Base-by-base conservation (phyloP, 2,888 invertebrate species). In the Crioceris asparagi region DNA sequence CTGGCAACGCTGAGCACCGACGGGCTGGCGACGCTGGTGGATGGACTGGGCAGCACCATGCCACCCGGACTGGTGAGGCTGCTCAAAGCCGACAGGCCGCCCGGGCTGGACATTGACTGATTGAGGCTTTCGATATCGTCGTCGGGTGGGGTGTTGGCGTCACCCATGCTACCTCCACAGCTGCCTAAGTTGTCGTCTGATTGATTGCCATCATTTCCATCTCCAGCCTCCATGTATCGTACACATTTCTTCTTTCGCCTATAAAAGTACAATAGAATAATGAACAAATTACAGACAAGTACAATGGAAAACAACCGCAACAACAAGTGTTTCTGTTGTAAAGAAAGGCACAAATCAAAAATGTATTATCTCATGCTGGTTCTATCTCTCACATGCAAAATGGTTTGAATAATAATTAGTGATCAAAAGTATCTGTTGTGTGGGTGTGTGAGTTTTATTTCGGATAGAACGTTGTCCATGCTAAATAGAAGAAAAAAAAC, bases 241-340 rank as follows among this genome's bases (percentile, higher is more conserved):
- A 92, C 86, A 75, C 92, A 92, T 71, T 92, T 92, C 71, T 92
- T 92, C 79, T 92, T 92, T 75, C 92, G 88, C 75, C 91, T 92
- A 74, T 4, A 72, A 74, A 52, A 38, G 19, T 4, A 44, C 40
- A 38, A 35, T 29, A 36, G 21, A 31, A 21, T 21, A 7, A 21
- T 6, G n/a, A n/a, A n/a, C n/a, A n/a, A n/a, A n/a, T n/a, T n/a
- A n/a, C n/a, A 32, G 29, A 29, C 41, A 36, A 25, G 36, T 31
- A 14, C 14, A 8, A 17, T n/a, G 6, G 18, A 26, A 15, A n/a
- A 19, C 26, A 21, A 35, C 21, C 4, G 32, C 23, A 18, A 26
- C 16, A 16, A 39, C 29, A 38, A 38, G 37, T n/a, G n/a, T 15
- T 23, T 18, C 17, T 17, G 30, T 29, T 25, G 4, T 33, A 23